A percentile compares a stretch with the other conserved stretches of the same genome.
Evolutionary conservation across 1,140 invertebrate genomes (phyloP).

Genomic region (Ceratosolen solmsi): DNA sequence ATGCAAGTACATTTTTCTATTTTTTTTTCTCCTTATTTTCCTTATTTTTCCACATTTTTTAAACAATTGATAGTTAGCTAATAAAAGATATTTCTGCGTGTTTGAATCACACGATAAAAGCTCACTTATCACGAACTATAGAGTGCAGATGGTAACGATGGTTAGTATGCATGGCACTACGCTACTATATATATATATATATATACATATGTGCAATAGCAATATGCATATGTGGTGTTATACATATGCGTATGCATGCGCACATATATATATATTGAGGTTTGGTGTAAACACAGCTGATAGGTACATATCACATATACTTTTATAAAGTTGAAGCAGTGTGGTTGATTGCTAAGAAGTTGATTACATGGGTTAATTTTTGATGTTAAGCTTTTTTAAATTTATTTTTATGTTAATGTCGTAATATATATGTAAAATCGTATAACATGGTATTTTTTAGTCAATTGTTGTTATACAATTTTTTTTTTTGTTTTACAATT

Average conservation of each 20-base stretch:
- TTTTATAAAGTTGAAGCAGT: background rate
- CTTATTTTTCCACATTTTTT: background rate
- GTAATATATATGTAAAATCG: background rate
- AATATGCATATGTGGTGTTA: too few species aligned
- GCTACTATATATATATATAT: too few species aligned
- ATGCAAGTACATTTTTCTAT: too few species aligned
- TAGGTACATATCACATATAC: background rate
- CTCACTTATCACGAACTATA: background rate
- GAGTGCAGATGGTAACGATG: background rate
- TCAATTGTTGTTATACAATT: conserved; percentile 45
- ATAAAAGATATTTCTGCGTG: background rate
- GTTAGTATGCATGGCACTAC: background rate
- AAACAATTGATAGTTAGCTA: background rate
- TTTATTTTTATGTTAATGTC: conserved; percentile 9
- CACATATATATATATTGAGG: too few species aligned
- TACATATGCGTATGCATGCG: too few species aligned
- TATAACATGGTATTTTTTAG: conserved; percentile 52
- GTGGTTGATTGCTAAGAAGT: background rate
- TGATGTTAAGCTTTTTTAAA: background rate
- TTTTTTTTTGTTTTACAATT: conserved; percentile 17
- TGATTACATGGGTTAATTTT: background rate
- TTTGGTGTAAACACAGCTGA: conserved; percentile 18
- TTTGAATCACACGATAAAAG: background rate
- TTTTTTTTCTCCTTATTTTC: too few species aligned
- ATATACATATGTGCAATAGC: too few species aligned